Conservation (phyloP, 2,797 vertebrate genomes). For the Sebastes oblongus region DNA sequence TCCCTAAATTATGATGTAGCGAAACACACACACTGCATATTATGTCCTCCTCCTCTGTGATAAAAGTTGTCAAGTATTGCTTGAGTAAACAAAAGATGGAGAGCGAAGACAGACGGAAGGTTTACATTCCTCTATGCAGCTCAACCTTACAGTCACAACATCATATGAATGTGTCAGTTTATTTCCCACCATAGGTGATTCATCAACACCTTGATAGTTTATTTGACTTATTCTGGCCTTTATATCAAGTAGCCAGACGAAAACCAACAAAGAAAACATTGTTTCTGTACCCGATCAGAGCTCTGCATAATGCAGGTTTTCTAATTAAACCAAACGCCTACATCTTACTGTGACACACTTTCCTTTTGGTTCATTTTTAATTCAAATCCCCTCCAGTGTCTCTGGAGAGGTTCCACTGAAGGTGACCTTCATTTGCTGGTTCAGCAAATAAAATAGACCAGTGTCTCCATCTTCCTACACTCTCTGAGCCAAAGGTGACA, state of each 20-base stretch:
- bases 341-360: constrained; percentile 28
- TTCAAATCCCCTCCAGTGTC: constrained; percentile 2
- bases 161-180: constrained; percentile 23
- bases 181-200: constrained; percentile 60
- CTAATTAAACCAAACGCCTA: constrained; percentile 13
- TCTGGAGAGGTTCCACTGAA: constrained; percentile 23
- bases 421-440: constrained; percentile 45
- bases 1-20: constrained; percentile 43
- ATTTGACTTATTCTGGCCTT: constrained; percentile 50
- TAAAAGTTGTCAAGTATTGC: constrained; percentile 35
- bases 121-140: constrained; percentile 68
- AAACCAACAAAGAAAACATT: constrained; percentile 34
- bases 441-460: constrained; percentile 44
- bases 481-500: constrained; percentile 41
- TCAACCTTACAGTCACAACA: constrained; percentile 62
- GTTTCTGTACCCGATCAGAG: constrained; percentile 17
- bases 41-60: constrained; percentile 26
- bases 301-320: constrained; percentile 5
- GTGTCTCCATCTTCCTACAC: constrained; percentile 32
- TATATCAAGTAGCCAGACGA: constrained; percentile 5
- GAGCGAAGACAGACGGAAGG: constrained; percentile 25
- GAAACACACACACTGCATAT: constrained; percentile 32
- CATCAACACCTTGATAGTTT: constrained; percentile 55
- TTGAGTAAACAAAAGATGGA: constrained; percentile 40
- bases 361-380: constrained; percentile 14